Base-by-base conservation (phyloP, 1,140 invertebrate species). In the Drosophila tani region DNA sequence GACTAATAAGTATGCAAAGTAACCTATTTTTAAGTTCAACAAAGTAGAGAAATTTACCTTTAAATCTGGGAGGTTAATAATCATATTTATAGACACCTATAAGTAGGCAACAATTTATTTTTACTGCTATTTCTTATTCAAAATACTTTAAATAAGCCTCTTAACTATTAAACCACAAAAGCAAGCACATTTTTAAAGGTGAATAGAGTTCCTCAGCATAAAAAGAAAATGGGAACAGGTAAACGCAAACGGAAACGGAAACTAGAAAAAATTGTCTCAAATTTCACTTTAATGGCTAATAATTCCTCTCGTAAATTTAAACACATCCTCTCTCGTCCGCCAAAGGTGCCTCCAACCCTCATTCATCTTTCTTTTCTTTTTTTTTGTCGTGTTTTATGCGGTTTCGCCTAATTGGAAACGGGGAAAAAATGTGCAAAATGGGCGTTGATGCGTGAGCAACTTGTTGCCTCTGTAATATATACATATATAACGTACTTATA, bases 361-460 rank as follows among this genome's bases (percentile, higher is more conserved):
- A 29, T 7, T 2, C 38, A 66, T 27, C 29, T 24, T 51, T 27
- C 19, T 51, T 29, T 47, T 8, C 9, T 9, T 38, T n/a, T 40
- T 38, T 19, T 43, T 35, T 41, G 29, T 38, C 51, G 32, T 55
- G 51, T 55, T 66, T 38, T 45, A 29, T 45, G 41, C 50, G 41
- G 49, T 29, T 66, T 70, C 49, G 46, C 53, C 69, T 70, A 73
- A 69, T 68, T 77, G 75, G 56, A 77, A 77, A 77, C 43, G 49
- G n/a, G 21, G 19, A 38, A 51, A 68, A 75, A 75, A 87, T 82
- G 81, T 75, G 84, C 56, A 59, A 81, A 55, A 55, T 38, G 51
- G 77, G 84, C 84, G 84, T 82, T 83, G 77, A 87, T 75, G 84
- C 84, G 84, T 87, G 77, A 75, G 80, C 65, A 73, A 73, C 69